A percentile compares a stretch with the other conserved stretches of the same genome.
These are phyloP conservation scores for Nycticryphes semicollaris DNA, from an alignment of 2,113 vertebrate species.

Conservation along the genomic window DNA sequence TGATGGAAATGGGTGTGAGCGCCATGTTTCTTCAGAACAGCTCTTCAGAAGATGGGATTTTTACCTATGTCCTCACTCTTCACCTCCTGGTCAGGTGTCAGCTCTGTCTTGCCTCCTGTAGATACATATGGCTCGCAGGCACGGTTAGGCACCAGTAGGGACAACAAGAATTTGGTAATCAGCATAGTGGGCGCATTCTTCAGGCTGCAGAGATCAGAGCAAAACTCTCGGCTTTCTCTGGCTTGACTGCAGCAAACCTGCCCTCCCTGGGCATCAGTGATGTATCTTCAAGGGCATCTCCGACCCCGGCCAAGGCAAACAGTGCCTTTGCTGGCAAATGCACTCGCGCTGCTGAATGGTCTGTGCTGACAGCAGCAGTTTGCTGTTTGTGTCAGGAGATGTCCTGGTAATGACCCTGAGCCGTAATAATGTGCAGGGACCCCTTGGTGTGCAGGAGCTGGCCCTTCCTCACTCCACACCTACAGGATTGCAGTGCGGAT, in stretches of 20 bases:
- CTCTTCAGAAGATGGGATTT: background rate
- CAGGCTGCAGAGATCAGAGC: background rate
- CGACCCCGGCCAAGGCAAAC: background rate
- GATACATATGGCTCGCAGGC: accelerated
- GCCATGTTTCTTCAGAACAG: background rate
- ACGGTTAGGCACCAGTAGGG: accelerated
- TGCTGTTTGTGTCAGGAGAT: background rate
- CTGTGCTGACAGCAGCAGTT: background rate
- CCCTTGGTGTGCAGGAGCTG: background rate
- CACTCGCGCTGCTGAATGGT: accelerated
- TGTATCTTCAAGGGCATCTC: background rate
- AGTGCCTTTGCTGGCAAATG: background rate
- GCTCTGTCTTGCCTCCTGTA: background rate
- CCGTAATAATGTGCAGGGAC: accelerated
- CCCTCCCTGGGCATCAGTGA: background rate
- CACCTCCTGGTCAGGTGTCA: background rate
- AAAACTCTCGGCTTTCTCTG: background rate
- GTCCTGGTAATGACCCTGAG: background rate
- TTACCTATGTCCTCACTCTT: background rate
- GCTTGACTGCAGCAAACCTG: background rate
- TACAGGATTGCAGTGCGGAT: accelerated
- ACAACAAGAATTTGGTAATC: too few relatives aligned
- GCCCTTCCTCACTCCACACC: background rate
- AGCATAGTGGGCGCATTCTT: accelerated
- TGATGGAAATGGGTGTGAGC: background rate